These are phyloP conservation scores for Eupithecia exiguata DNA, from an alignment of 2,888 invertebrate species.

Conservation along the genomic window DNA sequence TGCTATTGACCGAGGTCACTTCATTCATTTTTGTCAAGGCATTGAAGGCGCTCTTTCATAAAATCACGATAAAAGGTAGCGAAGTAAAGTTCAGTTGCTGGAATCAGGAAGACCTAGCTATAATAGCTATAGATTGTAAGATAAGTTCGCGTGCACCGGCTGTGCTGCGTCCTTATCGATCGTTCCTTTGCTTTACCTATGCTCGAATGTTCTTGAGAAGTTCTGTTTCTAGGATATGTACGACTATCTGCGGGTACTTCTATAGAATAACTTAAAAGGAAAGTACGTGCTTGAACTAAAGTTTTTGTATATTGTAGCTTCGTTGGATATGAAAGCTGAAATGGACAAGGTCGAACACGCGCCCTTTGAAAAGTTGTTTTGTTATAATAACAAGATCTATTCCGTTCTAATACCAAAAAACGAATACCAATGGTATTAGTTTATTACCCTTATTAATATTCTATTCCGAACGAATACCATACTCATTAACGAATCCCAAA, in stretches of 20 bases:
- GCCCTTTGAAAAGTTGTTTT: not conserved
- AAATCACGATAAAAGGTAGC: not conserved
- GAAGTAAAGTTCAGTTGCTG: not conserved
- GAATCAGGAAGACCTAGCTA: not conserved
- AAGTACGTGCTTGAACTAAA: not conserved
- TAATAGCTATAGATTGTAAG: not conserved
- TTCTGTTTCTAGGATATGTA: not conserved
- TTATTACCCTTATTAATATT: too few species aligned
- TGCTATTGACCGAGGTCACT: not conserved
- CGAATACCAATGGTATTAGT: too few species aligned
- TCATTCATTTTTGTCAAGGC: not conserved
- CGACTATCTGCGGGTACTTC: not conserved
- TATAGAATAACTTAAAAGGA: not conserved
- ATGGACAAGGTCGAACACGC: not conserved
- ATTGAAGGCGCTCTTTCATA: not conserved
- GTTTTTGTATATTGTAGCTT: not conserved
- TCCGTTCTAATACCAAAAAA: too few species aligned
- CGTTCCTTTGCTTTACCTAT: conserved; percentile 14
- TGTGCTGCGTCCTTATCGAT: conserved; percentile 24
- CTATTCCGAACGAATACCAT: too few species aligned
- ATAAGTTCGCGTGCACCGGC: conserved; percentile 23
- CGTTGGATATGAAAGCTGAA: not conserved
- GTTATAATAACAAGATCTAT: too few species aligned
- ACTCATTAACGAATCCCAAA: too few species aligned
- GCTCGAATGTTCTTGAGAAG: not conserved